Percentiles rank a stretch among this genome's conserved stretches.
Evolutionary conservation across 2,113 vertebrate genomes (phyloP).

Genomic region (Taxidea taxus): DNA sequence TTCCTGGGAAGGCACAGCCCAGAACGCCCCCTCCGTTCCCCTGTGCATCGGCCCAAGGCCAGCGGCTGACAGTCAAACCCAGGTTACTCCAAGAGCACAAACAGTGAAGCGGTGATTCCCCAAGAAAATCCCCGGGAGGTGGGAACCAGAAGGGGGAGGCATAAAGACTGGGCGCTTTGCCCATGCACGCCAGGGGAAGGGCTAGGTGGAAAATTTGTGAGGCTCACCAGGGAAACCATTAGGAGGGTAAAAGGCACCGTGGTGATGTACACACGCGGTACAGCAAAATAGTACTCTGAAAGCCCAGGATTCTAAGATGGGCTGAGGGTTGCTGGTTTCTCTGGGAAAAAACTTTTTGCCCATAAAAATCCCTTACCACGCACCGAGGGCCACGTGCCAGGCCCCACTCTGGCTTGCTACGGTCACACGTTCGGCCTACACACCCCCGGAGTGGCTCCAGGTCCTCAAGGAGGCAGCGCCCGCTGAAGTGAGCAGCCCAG

Average conservation of each 20-base stretch:
- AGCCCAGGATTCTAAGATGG: background rate
- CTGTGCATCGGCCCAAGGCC: background rate
- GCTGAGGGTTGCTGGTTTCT: too few species aligned
- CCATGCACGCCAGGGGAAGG: fast-evolving
- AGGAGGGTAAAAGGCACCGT: background rate
- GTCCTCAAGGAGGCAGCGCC: background rate
- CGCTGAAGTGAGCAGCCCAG: background rate
- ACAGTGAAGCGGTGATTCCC: background rate
- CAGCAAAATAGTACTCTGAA: background rate
- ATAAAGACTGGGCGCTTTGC: fast-evolving
- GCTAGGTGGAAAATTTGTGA: fast-evolving
- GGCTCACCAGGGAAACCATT: background rate
- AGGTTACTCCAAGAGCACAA: background rate
- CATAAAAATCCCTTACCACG: background rate
- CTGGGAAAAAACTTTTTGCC: background rate
- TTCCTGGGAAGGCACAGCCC: background rate
- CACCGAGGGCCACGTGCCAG: background rate
- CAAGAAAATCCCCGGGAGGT: background rate
- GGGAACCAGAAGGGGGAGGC: background rate
- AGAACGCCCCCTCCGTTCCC: background rate
- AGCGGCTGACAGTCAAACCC: background rate
- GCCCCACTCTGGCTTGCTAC: background rate
- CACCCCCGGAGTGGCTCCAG: background rate
- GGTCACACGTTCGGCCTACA: background rate
- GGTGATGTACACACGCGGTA: background rate